Evolutionary conservation across 2,113 vertebrate species (phyloP).

Genomic region (Brienomyrus brachyistius): DNA sequence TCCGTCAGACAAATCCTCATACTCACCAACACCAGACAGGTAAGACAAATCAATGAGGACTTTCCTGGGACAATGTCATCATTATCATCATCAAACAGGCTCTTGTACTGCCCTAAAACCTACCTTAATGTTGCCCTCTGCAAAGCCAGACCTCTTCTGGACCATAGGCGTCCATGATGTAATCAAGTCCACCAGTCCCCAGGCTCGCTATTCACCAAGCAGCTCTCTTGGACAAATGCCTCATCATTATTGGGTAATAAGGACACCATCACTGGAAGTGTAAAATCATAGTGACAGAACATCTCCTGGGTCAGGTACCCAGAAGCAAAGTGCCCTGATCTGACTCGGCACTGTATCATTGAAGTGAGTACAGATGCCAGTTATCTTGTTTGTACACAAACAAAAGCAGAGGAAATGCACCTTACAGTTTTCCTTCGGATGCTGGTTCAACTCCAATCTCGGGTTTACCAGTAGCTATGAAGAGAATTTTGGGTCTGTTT

Average conservation of each 20-base stretch:
- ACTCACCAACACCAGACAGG: neutral
- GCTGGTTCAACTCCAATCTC: neutral
- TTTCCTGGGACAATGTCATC: neutral
- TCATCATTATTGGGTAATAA: neutral
- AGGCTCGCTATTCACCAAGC: neutral
- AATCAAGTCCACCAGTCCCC: neutral
- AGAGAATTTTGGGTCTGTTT: slow-evolving; percentile 90
- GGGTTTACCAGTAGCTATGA: slow-evolving; percentile 80
- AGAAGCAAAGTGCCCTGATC: neutral
- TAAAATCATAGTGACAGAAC: neutral
- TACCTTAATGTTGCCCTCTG: neutral
- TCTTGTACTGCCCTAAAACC: neutral
- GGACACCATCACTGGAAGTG: neutral
- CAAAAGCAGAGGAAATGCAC: neutral
- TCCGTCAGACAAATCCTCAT: neutral
- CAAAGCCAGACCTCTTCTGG: neutral
- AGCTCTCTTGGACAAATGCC: neutral
- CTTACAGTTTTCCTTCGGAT: neutral
- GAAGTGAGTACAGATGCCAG: neutral
- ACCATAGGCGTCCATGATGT: neutral
- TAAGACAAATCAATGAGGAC: neutral
- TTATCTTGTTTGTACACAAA: neutral
- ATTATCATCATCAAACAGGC: neutral
- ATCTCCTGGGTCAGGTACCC: neutral
- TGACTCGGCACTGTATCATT: neutral